A percentile compares a stretch with the other conserved stretches of the same genome.
Conservation (phyloP, 1,140 invertebrate species). For the Theocolax elegans region DNA sequence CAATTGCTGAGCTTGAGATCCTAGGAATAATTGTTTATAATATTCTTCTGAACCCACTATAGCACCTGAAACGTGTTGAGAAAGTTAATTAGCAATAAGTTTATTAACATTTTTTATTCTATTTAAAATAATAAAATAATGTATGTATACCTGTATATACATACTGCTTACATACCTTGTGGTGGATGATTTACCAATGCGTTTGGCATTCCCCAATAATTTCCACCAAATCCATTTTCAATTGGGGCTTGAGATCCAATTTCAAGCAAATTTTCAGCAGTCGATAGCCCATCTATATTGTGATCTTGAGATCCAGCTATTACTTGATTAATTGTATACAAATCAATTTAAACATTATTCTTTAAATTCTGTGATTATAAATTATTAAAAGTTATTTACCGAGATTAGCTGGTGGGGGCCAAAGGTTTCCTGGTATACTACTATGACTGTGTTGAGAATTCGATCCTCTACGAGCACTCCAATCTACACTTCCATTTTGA, state of each 20-base stretch:
- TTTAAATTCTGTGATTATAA: too few relatives aligned
- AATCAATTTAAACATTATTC: too few relatives aligned
- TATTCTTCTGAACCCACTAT: slow-evolving; percentile 47
- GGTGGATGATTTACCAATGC: slow-evolving; percentile 47
- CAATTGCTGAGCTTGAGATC: slow-evolving; percentile 70
- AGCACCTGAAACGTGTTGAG: slow-evolving; percentile 14
- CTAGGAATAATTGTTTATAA: slow-evolving; percentile 63
- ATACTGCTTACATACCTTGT: too few relatives aligned
- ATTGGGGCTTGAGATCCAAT: slow-evolving; percentile 52
- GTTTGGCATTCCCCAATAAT: slow-evolving; percentile 54
- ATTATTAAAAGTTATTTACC: slow-evolving; percentile 42
- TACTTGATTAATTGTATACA: too few relatives aligned
- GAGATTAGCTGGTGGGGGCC: slow-evolving; percentile 47
- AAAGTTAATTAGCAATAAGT: too few relatives aligned
- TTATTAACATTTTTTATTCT: too few relatives aligned
- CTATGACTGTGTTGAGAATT: slow-evolving; percentile 55
- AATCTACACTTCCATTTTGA: slow-evolving; percentile 52
- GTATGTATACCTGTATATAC: too few relatives aligned
- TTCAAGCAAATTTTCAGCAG: slow-evolving; percentile 57
- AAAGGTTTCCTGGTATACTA: slow-evolving; percentile 56
- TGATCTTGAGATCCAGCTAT: slow-evolving; percentile 48
- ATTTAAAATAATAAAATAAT: too few relatives aligned
- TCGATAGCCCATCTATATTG: slow-evolving; percentile 53
- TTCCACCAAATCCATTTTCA: slow-evolving; percentile 50
- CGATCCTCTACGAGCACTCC: slow-evolving; percentile 54